These are phyloP conservation scores for Neosilurus mollespiculum DNA, from an alignment of 2,797 vertebrate species.

Conservation along the genomic window DNA sequence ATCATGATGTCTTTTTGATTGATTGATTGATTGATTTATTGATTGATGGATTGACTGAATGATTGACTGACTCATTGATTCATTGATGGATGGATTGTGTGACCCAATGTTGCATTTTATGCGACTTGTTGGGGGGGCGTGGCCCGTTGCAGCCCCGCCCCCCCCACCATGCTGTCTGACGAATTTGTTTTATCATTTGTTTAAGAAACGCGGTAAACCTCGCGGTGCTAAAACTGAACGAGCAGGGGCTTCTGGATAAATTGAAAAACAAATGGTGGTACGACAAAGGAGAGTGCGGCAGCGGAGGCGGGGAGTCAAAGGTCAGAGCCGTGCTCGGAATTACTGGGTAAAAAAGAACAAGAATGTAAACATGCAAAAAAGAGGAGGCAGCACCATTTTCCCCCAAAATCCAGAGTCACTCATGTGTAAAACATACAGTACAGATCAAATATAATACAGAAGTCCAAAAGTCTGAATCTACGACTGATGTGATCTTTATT, in stretches of 20 bases:
- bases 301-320: conserved; percentile 99
- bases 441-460: background rate
- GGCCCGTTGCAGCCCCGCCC: conserved; percentile 56
- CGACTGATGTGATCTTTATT: background rate
- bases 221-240: conserved; percentile 98
- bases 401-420: background rate
- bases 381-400: conserved; percentile 63
- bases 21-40: too few relatives aligned
- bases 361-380: conserved; percentile 70
- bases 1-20: conserved; percentile 31
- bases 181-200: conserved; percentile 97
- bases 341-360: conserved; percentile 86
- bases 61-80: conserved; percentile 51
- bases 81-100: conserved; percentile 56
- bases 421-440: background rate
- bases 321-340: conserved; percentile 93
- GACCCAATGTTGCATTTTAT: conserved; percentile 56
- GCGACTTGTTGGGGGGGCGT: conserved; percentile 55
- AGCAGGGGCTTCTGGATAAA: conserved; percentile 99
- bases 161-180: conserved; percentile 86
- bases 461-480: conserved; percentile 10
- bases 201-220: conserved; percentile 99
- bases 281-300: conserved; percentile 99
- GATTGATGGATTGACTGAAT: conserved; percentile 43
- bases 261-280: conserved; percentile 99